These are phyloP conservation scores for Lochmaea capreae DNA, from an alignment of 2,888 invertebrate genomes.

Conservation along the genomic window DNA sequence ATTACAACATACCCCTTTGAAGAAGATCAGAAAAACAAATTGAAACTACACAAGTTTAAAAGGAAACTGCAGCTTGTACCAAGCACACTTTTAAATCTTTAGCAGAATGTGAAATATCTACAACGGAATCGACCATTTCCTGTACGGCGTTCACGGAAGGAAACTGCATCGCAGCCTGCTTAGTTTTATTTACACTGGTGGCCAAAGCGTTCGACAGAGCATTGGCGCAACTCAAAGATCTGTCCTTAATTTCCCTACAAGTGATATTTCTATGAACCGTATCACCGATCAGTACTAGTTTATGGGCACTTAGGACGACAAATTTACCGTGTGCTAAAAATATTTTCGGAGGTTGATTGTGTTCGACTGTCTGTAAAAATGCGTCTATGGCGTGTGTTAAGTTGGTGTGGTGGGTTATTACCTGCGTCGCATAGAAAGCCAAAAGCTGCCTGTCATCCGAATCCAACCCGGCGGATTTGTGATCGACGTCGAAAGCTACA, in stretches of 20 bases:
- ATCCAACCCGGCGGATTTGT: slow-evolving; percentile 67
- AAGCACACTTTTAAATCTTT: slow-evolving; percentile 81
- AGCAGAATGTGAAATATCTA: slow-evolving; percentile 86
- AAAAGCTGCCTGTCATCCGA: slow-evolving; percentile 86
- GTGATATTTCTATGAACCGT: slow-evolving; percentile 89
- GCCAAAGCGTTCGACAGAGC: slow-evolving; percentile 84
- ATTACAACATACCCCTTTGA: slow-evolving; percentile 9
- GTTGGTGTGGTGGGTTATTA: slow-evolving; percentile 85
- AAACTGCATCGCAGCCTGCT: slow-evolving; percentile 90
- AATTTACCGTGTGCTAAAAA: slow-evolving; percentile 95
- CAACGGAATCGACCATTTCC: slow-evolving; percentile 93
- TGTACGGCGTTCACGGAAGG: slow-evolving; percentile 91
- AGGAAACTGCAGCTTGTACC: slow-evolving; percentile 75
- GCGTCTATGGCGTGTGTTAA: slow-evolving; percentile 92
- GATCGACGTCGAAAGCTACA: slow-evolving; percentile 69
- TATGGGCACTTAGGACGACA: slow-evolving; percentile 93
- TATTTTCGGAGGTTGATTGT: slow-evolving; percentile 92
- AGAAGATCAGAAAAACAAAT: not conserved
- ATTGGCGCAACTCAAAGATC: slow-evolving; percentile 81
- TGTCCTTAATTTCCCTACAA: slow-evolving; percentile 78
- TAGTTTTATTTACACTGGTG: slow-evolving; percentile 87
- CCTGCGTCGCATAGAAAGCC: slow-evolving; percentile 88
- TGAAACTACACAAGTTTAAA: slow-evolving; percentile 52
- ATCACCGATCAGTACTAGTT: slow-evolving; percentile 94
- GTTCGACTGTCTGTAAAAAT: slow-evolving; percentile 90